These are phyloP conservation scores for Centropyge bicolor DNA, from an alignment of 2,797 vertebrate species.

Conservation along the genomic window DNA sequence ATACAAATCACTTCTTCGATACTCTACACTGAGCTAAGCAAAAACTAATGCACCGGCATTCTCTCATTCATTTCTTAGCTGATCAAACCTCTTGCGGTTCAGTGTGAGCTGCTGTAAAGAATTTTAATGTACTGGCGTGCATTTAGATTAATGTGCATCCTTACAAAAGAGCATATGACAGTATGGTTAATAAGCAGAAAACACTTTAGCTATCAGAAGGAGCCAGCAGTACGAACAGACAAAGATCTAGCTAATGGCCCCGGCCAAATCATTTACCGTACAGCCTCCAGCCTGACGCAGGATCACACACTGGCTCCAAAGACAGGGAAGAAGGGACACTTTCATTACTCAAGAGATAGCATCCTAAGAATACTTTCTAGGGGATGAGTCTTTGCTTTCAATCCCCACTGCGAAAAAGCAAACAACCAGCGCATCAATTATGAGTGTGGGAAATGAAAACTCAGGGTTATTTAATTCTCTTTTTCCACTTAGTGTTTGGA, in stretches of 20 bases:
- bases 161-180: constrained; percentile 74
- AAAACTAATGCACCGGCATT: constrained; percentile 53
- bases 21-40: constrained; percentile 69
- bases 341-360: constrained; percentile 68
- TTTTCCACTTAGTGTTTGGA: constrained; percentile 49
- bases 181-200: constrained; percentile 76
- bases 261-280: constrained; percentile 72
- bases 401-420: constrained; percentile 43
- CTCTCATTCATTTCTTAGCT: constrained; percentile 61
- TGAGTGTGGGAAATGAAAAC: constrained; percentile 53
- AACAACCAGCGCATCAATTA: constrained; percentile 60
- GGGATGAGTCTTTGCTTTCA: constrained; percentile 48
- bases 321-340: constrained; percentile 50
- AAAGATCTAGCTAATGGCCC: constrained; percentile 75
- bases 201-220: constrained; percentile 69
- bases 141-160: constrained; percentile 70
- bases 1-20: constrained; percentile 76
- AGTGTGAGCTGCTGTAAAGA: constrained; percentile 52
- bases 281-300: constrained; percentile 48
- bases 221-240: constrained; percentile 70
- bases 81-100: constrained; percentile 61
- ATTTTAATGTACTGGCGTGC: constrained; percentile 61
- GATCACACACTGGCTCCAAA: constrained; percentile 51
- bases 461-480: constrained; percentile 51
- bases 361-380: constrained; percentile 53